Conservation (phyloP, 2,113 vertebrate species). For the Columba janthina region DNA sequence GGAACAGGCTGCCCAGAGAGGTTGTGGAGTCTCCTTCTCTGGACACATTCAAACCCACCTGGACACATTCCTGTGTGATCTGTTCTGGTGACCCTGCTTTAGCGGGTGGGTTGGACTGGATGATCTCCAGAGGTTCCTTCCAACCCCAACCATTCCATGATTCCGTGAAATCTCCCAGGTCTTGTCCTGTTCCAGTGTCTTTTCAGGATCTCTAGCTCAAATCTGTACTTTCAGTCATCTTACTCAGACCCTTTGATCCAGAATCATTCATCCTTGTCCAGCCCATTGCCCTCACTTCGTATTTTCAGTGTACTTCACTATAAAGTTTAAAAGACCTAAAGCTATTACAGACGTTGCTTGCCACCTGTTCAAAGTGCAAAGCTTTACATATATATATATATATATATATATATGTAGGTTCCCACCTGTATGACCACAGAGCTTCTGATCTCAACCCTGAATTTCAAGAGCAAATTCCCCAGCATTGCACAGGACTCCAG, state of each 20-base stretch:
- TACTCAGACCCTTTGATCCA: background rate
- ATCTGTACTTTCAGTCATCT: background rate
- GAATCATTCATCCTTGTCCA: background rate
- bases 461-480: background rate
- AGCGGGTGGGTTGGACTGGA: too few species aligned
- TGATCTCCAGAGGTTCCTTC: too few species aligned
- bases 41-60: too few species aligned
- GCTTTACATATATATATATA: too few species aligned
- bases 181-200: background rate
- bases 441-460: background rate
- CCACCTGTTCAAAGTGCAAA: background rate
- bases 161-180: background rate
- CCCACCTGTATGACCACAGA: background rate
- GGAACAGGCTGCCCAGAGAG: too few species aligned
- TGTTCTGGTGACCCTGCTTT: too few species aligned
- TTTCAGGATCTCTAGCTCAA: background rate
- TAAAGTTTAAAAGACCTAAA: background rate
- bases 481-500: background rate
- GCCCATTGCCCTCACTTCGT: background rate
- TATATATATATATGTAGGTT: background rate
- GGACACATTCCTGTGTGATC: too few species aligned
- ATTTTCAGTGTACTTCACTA: background rate
- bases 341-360: background rate
- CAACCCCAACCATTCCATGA: too few species aligned
- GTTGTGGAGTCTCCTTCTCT: too few species aligned